phyloP scores from a whole-genome alignment of 2,113 vertebrate genomes.

The Pheucticus melanocephalus region DNA sequence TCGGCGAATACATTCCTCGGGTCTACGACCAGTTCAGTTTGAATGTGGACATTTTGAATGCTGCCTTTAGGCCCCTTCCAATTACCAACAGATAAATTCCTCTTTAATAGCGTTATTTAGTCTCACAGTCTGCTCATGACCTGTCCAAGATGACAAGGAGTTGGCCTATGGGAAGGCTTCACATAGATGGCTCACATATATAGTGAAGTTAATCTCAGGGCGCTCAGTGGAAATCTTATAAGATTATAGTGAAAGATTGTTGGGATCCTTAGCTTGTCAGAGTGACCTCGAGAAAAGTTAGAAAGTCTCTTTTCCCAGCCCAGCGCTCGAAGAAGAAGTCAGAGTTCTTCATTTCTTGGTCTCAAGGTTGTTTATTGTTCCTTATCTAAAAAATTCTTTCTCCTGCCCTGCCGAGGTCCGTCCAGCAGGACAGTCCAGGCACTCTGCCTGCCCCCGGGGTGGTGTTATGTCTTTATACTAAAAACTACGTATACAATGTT shows the following conservation, averaged over 20 bases:
- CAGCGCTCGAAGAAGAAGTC: too few relatives aligned
- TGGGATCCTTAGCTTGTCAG: too few relatives aligned
- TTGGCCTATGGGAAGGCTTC: neutral
- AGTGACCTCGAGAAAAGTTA: too few relatives aligned
- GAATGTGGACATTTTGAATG: neutral
- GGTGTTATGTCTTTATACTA: too few relatives aligned
- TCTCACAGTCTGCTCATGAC: neutral
- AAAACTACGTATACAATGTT: too few relatives aligned
- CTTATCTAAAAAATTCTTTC: too few relatives aligned
- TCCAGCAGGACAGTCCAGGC: too few relatives aligned
- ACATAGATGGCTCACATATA: fast-evolving
- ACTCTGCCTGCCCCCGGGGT: too few relatives aligned
- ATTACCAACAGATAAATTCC: neutral
- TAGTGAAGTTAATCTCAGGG: neutral
- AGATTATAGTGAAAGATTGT: neutral
- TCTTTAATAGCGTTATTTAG: neutral
- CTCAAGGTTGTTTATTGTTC: too few relatives aligned
- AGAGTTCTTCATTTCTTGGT: too few relatives aligned
- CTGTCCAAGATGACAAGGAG: neutral
- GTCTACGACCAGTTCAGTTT: neutral
- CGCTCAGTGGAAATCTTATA: neutral
- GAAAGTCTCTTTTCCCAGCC: too few relatives aligned
- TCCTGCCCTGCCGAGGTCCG: too few relatives aligned
- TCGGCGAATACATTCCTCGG: neutral
- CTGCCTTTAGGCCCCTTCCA: neutral